Evolutionary conservation across 2,797 vertebrate species (phyloP).

Genomic region (Hafferia zeledoni): DNA sequence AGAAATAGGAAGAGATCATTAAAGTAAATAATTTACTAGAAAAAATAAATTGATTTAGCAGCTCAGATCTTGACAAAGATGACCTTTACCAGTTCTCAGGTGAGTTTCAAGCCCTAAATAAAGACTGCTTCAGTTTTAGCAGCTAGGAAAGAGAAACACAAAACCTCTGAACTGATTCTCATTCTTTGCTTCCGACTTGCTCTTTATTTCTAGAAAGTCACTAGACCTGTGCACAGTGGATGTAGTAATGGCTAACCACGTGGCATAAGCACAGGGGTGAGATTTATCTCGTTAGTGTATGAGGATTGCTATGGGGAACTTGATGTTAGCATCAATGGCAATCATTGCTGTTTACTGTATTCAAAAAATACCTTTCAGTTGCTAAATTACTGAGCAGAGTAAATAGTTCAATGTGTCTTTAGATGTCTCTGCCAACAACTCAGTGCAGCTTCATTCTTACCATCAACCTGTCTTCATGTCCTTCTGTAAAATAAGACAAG

Average conservation of each 20-base stretch:
- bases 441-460: not conserved
- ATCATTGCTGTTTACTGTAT: not conserved
- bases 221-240: not conserved
- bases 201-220: not conserved
- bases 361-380: not conserved
- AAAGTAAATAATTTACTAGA: not conserved
- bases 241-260: not conserved
- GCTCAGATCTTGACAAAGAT: not conserved
- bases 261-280: not conserved
- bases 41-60: not conserved
- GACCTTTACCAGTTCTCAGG: not conserved
- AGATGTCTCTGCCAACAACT: not conserved
- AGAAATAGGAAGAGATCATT: not conserved
- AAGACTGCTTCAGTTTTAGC: not conserved
- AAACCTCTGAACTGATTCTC: not conserved
- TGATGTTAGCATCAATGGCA: not conserved
- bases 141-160: not conserved
- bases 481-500: not conserved
- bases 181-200: not conserved
- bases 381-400: not conserved
- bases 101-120: not conserved
- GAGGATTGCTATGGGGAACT: not conserved
- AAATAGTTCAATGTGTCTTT: not conserved
- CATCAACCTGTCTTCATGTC: not conserved
- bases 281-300: rapidly evolving